Conservation (phyloP, 2,113 vertebrate species). For the Diglossa brunneiventris region DNA sequence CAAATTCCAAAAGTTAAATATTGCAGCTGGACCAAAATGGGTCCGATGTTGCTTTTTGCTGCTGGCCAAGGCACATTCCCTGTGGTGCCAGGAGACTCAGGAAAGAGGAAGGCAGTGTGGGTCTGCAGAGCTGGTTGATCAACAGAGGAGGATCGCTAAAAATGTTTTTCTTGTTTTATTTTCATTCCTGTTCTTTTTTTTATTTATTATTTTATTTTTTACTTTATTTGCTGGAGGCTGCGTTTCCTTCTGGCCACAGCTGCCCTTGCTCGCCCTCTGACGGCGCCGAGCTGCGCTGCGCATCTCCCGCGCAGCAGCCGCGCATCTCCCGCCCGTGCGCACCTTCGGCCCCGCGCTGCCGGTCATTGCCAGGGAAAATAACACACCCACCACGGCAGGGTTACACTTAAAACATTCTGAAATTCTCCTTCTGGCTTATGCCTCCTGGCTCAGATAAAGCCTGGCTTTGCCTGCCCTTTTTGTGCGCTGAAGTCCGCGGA, state of each 20-base stretch:
- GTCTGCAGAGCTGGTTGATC: neutral
- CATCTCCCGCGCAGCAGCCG: no score
- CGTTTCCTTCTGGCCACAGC: conserved; percentile 45
- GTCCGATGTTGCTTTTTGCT: neutral
- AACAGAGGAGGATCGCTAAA: neutral
- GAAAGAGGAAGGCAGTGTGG: neutral
- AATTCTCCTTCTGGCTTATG: neutral
- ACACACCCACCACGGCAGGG: neutral
- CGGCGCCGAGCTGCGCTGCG: conserved; percentile 68
- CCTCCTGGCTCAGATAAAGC: neutral
- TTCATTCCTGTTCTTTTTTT: neutral
- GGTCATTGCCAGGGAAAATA: neutral
- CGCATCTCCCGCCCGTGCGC: no score
- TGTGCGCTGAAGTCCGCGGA: neutral
- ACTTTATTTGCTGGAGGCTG: neutral
- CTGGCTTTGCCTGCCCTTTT: neutral
- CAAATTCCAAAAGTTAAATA: neutral
- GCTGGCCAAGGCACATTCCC: neutral
- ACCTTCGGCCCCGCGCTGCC: no score
- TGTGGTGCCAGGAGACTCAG: neutral
- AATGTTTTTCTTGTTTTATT: neutral
- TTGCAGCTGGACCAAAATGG: neutral
- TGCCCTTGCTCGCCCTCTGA: conserved; percentile 88
- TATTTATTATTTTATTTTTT: neutral
- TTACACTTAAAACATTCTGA: neutral